A percentile compares a stretch with the other conserved stretches of the same genome.
Evolutionary conservation across 23 tunicate genomes (phyloP).

Genomic region (Ascidia mentula): DNA sequence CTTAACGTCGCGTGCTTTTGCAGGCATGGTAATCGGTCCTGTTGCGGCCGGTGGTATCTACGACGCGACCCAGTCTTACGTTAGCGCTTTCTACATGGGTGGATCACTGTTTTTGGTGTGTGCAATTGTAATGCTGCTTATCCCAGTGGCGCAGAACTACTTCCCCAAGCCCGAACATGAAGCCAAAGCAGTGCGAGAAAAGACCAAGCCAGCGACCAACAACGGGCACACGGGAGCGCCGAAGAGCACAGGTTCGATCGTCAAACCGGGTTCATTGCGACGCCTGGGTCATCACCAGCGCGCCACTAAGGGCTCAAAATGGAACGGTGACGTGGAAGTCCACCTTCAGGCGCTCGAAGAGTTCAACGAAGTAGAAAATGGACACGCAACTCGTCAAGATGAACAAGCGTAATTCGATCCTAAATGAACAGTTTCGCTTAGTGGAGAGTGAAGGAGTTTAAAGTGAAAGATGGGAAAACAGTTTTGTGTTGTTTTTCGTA

Average conservation of each 20-base stretch:
- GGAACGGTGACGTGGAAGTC: slow-evolving; percentile 53
- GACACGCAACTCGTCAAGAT: no score
- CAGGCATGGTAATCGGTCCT: slow-evolving; percentile 87
- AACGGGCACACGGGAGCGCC: neutral
- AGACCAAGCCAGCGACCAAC: neutral
- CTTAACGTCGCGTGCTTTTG: neutral
- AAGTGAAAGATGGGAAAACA: no score
- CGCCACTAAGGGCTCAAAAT: slow-evolving; percentile 32
- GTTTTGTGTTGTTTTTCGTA: no score
- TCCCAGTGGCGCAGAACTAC: slow-evolving; percentile 31
- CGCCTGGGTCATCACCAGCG: slow-evolving; percentile 58
- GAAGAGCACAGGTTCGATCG: slow-evolving; percentile 24
- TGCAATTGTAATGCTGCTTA: slow-evolving; percentile 41
- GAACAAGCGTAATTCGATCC: no score
- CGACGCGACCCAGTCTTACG: slow-evolving; percentile 72
- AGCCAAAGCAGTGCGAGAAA: slow-evolving; percentile 9
- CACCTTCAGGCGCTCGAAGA: slow-evolving; percentile 63
- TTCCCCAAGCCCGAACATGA: slow-evolving; percentile 20
- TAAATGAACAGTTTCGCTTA: no score
- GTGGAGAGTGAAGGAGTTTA: no score
- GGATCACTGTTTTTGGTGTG: slow-evolving; percentile 57
- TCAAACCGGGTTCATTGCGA: slow-evolving; percentile 67
- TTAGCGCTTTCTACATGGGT: slow-evolving; percentile 53
- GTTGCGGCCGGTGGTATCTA: slow-evolving; percentile 66
- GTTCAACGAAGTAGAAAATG: slow-evolving; percentile 28